Conservation (phyloP, 1,140 invertebrate genomes). For the Chelonus insularis region DNA sequence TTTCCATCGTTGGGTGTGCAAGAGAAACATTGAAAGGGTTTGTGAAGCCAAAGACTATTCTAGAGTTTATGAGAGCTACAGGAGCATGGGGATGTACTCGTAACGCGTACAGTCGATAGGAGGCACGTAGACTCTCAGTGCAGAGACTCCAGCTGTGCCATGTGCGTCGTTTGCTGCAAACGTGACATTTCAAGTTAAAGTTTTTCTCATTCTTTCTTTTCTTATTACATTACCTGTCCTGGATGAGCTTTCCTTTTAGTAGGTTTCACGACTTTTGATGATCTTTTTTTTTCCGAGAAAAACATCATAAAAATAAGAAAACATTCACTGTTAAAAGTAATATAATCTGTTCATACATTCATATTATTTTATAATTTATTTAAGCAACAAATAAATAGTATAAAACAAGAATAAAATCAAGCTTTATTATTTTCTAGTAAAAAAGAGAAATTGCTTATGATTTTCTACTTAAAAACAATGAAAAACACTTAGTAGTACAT, state of each 20-base stretch:
- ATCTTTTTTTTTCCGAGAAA: background rate
- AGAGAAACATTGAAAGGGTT: background rate
- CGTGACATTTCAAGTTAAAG: conserved; percentile 41
- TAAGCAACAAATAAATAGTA: too few relatives aligned
- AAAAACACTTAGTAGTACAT: too few relatives aligned
- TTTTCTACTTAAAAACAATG: too few relatives aligned
- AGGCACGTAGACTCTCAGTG: conserved; percentile 48
- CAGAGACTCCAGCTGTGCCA: conserved; percentile 48
- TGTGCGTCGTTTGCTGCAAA: conserved; percentile 54
- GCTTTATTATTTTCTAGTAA: too few relatives aligned
- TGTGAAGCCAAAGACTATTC: conserved; percentile 38
- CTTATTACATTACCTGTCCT: background rate
- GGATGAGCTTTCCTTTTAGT: background rate
- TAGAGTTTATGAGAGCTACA: conserved; percentile 35
- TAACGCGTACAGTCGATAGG: conserved; percentile 41
- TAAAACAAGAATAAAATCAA: too few relatives aligned
- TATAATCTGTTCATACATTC: too few relatives aligned
- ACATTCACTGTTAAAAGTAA: too few relatives aligned
- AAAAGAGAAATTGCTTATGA: too few relatives aligned
- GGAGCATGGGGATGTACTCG: conserved; percentile 23
- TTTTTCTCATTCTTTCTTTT: conserved; percentile 1
- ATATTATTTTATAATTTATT: too few relatives aligned
- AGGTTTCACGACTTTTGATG: background rate
- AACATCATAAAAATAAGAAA: too few relatives aligned
- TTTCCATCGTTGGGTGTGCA: conserved; percentile 26